phyloP scores from a whole-genome alignment of 2,113 vertebrate species.

The Onychostruthus taczanowskii region DNA sequence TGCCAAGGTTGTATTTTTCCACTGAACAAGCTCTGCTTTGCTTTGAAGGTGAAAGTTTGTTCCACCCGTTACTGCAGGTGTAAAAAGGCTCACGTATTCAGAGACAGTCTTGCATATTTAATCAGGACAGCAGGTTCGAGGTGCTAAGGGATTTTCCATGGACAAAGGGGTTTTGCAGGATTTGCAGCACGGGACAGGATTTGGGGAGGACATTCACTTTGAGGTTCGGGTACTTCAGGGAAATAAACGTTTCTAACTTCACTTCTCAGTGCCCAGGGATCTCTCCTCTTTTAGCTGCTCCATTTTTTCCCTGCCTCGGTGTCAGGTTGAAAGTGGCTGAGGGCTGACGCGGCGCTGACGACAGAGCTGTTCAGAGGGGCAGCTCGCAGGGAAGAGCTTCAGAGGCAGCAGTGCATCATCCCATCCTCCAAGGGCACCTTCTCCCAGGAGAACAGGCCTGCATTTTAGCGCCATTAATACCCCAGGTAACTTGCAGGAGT shows the following conservation, averaged over 20 bases:
- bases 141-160: not conserved
- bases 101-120: not conserved
- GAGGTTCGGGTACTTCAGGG: not conserved
- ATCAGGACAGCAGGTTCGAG: not conserved
- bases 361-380: not conserved
- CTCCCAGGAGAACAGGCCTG: not conserved
- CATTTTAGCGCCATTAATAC: not conserved
- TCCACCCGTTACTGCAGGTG: conserved; percentile 25
- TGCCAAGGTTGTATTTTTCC: conserved; percentile 76
- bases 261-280: not conserved
- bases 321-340: not conserved
- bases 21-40: conserved; percentile 28
- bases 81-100: not conserved
- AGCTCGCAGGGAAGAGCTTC: conserved; percentile 5
- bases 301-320: not conserved
- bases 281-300: conserved; percentile 1
- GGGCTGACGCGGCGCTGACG: not conserved
- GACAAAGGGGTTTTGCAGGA: not conserved
- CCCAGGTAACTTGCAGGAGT: not conserved
- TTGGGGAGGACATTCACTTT: not conserved
- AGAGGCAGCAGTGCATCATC: conserved; percentile 3
- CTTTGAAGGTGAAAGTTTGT: conserved; percentile 63
- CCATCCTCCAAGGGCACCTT: conserved; percentile 37
- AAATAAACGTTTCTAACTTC: not conserved
- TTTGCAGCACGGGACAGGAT: not conserved